Evolutionary conservation across 1,140 invertebrate species (phyloP).

Genomic region (Drosophila bocki): DNA sequence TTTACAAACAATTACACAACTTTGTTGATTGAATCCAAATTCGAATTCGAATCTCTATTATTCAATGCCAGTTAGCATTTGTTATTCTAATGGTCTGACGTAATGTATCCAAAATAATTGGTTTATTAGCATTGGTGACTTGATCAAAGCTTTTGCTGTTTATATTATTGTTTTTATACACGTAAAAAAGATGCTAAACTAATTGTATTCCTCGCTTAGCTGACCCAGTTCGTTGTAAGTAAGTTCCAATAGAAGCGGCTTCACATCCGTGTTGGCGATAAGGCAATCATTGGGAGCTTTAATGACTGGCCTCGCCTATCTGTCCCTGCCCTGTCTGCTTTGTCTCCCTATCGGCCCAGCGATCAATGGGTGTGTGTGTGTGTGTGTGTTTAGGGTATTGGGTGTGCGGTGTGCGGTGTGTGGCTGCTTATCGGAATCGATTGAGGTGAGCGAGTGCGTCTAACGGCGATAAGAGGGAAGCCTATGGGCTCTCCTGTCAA

Average conservation of each 20-base stretch:
- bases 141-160: neutral
- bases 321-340: constrained; percentile 13
- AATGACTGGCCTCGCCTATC: constrained; percentile 23
- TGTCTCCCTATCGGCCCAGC: constrained; percentile 6
- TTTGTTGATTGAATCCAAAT: neutral
- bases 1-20: neutral
- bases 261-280: constrained; percentile 34
- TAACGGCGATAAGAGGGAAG: constrained; percentile 24
- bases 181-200: neutral
- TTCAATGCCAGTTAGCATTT: neutral
- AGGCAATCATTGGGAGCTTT: constrained; percentile 25
- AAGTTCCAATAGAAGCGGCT: constrained; percentile 19
- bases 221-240: constrained; percentile 25
- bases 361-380: constrained; percentile 10
- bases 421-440: constrained; percentile 31
- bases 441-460: constrained; percentile 37
- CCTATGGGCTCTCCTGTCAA: neutral
- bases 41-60: neutral
- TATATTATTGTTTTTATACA: neutral
- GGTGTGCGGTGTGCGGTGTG: neutral
- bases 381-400: neutral
- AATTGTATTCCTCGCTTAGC: neutral
- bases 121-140: constrained; percentile 1
- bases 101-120: constrained; percentile 17
- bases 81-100: constrained; percentile 8